A percentile compares a stretch with the other conserved stretches of the same genome.
phyloP scores from a whole-genome alignment of 2,113 vertebrate genomes.

The Equus przewalskii region DNA sequence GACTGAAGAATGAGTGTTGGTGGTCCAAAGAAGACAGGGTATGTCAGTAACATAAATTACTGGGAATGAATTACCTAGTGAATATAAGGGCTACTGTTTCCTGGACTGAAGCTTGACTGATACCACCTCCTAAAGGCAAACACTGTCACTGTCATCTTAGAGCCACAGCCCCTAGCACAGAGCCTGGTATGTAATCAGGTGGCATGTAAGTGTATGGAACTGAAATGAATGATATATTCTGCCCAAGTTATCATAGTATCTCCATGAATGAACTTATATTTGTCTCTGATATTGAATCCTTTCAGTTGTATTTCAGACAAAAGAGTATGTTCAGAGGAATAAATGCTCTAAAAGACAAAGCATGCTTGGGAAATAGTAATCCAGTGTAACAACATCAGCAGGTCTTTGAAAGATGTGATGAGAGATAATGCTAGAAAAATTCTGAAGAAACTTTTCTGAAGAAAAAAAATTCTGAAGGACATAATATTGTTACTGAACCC shows the following conservation, averaged over 20 bases:
- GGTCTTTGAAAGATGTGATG: background rate
- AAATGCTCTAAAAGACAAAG: background rate
- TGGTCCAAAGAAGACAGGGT: background rate
- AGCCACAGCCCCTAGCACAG: background rate
- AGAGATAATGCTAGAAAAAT: background rate
- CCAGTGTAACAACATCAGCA: background rate
- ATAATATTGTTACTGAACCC: background rate
- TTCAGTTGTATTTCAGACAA: background rate
- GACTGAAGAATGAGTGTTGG: background rate
- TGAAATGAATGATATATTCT: background rate
- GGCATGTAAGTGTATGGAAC: background rate
- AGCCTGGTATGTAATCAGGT: background rate
- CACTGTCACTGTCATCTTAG: too few relatives aligned
- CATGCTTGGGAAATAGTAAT: background rate
- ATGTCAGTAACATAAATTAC: background rate
- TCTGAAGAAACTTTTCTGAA: background rate
- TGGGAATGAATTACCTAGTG: background rate
- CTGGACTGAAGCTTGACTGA: background rate
- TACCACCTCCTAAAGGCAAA: background rate
- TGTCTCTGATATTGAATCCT: background rate
- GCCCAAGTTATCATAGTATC: too few relatives aligned
- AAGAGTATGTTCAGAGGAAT: background rate
- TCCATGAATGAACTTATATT: background rate
- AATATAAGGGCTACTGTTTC: background rate
- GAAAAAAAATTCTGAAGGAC: background rate